These are phyloP conservation scores for Temnothorax longispinosus DNA, from an alignment of 1,140 invertebrate species.

Conservation along the genomic window DNA sequence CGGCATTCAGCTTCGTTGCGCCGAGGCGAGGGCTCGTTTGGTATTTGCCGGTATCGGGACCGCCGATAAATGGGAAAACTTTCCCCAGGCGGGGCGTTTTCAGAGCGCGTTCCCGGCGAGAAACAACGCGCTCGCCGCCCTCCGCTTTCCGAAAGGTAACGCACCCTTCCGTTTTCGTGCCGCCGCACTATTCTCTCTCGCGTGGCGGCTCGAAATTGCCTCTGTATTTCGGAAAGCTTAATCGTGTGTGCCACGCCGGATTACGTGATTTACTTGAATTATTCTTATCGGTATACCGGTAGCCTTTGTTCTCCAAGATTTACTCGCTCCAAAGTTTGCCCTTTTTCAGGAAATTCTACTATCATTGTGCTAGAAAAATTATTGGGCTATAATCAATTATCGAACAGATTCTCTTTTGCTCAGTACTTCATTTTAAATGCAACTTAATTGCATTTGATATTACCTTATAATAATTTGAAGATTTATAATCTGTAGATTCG, in stretches of 20 bases:
- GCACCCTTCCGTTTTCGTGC: slow-evolving; percentile 48
- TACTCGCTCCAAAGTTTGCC: background rate
- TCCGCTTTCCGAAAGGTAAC: slow-evolving; percentile 65
- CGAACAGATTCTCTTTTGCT: background rate
- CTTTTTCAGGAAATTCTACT: background rate
- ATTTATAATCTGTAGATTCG: background rate
- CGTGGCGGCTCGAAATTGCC: slow-evolving; percentile 55
- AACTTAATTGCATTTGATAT: background rate
- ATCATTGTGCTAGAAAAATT: background rate
- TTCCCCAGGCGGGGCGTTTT: slow-evolving; percentile 72
- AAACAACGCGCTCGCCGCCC: slow-evolving; percentile 32
- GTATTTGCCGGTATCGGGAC: slow-evolving; percentile 72
- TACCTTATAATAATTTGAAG: background rate
- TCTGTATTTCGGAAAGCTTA: slow-evolving; percentile 59
- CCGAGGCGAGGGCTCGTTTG: slow-evolving; percentile 64
- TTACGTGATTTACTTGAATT: slow-evolving; percentile 56
- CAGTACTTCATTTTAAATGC: background rate
- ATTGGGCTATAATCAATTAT: background rate
- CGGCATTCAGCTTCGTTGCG: slow-evolving; percentile 51
- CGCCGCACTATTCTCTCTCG: slow-evolving; percentile 59
- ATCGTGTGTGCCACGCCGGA: slow-evolving; percentile 48
- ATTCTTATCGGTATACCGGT: slow-evolving; percentile 42
- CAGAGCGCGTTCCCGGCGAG: slow-evolving; percentile 1
- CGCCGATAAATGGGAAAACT: slow-evolving; percentile 80
- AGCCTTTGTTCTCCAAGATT: slow-evolving; percentile 35